A percentile compares a stretch with the other conserved stretches of the same genome.
Evolutionary conservation across 2,113 vertebrate species (phyloP).

Genomic region (Jacana jacana): DNA sequence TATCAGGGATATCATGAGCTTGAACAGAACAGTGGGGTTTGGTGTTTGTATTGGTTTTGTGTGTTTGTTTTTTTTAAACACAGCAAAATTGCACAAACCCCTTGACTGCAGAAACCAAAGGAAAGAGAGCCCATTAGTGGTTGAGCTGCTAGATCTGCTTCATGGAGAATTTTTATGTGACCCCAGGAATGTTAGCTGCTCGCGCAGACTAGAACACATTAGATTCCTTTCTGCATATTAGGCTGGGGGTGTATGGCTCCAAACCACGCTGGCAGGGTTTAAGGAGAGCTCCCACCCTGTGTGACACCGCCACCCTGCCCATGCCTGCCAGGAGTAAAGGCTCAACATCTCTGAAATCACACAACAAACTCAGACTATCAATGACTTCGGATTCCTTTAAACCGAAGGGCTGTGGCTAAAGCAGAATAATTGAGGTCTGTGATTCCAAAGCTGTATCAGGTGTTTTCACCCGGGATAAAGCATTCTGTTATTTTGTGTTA

Average conservation of each 20-base stretch:
- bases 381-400: fast-evolving
- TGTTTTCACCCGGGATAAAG: background rate
- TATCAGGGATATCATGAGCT: background rate
- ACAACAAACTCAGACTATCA: background rate
- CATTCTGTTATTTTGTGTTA: background rate
- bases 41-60: no score
- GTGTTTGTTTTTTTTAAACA: background rate
- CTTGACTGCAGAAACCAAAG: background rate
- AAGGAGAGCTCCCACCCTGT: background rate
- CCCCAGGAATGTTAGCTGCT: background rate
- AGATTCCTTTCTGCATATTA: background rate
- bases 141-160: background rate
- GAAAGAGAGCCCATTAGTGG: background rate
- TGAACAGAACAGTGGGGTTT: background rate
- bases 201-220: slow-evolving; percentile 9
- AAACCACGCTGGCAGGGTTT: background rate
- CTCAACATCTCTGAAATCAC: background rate
- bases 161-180: background rate
- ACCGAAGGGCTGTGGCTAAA: background rate
- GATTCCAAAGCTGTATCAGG: background rate
- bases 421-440: background rate
- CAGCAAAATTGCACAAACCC: background rate
- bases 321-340: background rate
- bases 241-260: background rate
- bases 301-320: background rate